These are phyloP conservation scores for Heliconius himera DNA, from an alignment of 1,140 invertebrate genomes.

Conservation along the genomic window DNA sequence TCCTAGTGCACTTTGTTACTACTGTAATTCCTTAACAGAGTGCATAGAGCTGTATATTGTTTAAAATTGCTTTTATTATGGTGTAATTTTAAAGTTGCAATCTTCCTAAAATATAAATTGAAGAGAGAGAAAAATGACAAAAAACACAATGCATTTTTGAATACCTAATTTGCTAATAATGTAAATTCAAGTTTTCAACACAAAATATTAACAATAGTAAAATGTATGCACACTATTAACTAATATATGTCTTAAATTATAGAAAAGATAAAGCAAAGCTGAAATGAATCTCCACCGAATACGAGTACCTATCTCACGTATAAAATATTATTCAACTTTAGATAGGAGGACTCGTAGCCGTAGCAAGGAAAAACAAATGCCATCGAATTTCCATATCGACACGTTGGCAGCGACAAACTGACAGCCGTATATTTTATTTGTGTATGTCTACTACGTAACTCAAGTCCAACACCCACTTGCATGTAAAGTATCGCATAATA, in stretches of 20 bases:
- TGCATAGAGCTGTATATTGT: not conserved
- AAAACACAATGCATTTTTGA: no score
- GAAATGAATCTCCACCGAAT: not conserved
- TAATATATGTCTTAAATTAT: not conserved
- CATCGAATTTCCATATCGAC: constrained; percentile 28
- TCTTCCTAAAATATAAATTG: not conserved
- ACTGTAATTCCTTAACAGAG: not conserved
- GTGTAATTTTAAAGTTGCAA: not conserved
- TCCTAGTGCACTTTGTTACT: not conserved
- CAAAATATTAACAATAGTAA: no score
- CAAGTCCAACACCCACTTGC: constrained; percentile 26
- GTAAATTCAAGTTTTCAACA: no score
- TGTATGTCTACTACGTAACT: constrained; percentile 28
- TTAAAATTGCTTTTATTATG: not conserved
- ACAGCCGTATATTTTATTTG: constrained; percentile 18
- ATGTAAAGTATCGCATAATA: constrained; percentile 31
- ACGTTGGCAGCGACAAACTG: constrained; percentile 28
- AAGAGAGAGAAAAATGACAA: not conserved
- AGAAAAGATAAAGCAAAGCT: not conserved
- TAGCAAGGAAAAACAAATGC: constrained; percentile 24
- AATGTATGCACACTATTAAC: not conserved
- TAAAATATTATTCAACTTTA: constrained; percentile 15
- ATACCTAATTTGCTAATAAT: no score
- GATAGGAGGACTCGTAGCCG: not conserved
- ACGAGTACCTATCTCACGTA: not conserved